Conservation (phyloP, 2,113 vertebrate genomes). For the Gavia stellata region DNA sequence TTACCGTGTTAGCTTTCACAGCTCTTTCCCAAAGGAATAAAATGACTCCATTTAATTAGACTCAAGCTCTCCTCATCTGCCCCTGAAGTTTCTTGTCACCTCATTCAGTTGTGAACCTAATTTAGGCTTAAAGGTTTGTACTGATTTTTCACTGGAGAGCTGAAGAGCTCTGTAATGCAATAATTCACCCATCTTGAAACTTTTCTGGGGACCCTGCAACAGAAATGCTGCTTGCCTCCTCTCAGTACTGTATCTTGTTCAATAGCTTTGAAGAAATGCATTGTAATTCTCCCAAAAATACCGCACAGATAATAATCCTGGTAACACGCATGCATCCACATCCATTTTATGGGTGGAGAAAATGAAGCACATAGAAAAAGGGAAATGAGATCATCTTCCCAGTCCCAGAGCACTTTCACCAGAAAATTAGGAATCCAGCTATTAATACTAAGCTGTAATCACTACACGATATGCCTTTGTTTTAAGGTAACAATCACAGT, state of each 20-base stretch:
- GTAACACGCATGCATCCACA: accelerated
- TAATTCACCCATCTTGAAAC: neutral
- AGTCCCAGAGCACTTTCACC: neutral
- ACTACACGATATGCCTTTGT: neutral
- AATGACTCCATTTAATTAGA: constrained; percentile 37
- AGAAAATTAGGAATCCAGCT: neutral
- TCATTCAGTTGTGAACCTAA: neutral
- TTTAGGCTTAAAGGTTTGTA: neutral
- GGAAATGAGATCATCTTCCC: neutral
- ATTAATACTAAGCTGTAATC: neutral
- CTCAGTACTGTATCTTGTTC: neutral
- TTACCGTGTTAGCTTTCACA: constrained; percentile 36
- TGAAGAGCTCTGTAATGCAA: neutral
- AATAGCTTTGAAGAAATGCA: neutral
- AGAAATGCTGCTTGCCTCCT: neutral
- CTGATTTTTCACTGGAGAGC: neutral
- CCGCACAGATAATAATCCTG: neutral
- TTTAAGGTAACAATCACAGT: neutral
- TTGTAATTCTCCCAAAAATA: neutral
- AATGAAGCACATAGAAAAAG: neutral
- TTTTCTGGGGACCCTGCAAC: neutral
- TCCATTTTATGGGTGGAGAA: neutral
- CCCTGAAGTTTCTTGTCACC: neutral
- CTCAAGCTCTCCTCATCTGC: neutral
- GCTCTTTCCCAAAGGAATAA: constrained; percentile 31